Base-by-base conservation (phyloP, 1,140 invertebrate species). In the Trachymyrmex cornetzi region DNA sequence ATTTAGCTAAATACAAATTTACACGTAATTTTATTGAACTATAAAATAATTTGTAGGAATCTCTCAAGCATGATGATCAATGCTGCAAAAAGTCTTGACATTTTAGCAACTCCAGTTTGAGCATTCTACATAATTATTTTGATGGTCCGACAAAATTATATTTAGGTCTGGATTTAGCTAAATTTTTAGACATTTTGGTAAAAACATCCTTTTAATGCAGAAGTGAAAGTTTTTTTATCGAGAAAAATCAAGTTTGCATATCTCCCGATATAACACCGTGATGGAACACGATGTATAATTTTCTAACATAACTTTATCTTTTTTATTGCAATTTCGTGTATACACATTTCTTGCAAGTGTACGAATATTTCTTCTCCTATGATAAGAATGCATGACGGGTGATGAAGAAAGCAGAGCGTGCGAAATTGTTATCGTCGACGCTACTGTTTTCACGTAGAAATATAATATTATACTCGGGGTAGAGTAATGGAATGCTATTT, bases 401-500 rank as follows among this genome's bases (percentile, higher is more conserved):
- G 22, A 80, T 22, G 30, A 67, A 53, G 12, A 80, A 67, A 79
- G 19, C 24, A 24, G 24, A 79, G 24, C 44, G 9, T 16, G 59
- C 61, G 27, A 16, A 66, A 79, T 67, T 66, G 44, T 61, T 16
- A 55, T 4, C n/a, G 30, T 48, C 48, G 48, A n/a, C 30, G 34
- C 48, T 80, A 80, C 27, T 55, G 22, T 34, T 67, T 67, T 63
- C 34, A 38, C 38, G 63, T 55, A 53, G 12, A 53, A 55, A 80
- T 55, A 61, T 59, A 75, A 59, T 77, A 34, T 67, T 34, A 19
- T 79, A 77, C 44, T 67, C 63, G 48, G n/a, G 12, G 4, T n/a
- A 34, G n/a, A 55, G 67, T 80, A 80, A 80, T 24, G 77, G 30
- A 38, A 24, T 30, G 59, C 7, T 24, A 34, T 67, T 79, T 79